Conservation (phyloP, 2,113 vertebrate genomes). For the Sander lucioperca region DNA sequence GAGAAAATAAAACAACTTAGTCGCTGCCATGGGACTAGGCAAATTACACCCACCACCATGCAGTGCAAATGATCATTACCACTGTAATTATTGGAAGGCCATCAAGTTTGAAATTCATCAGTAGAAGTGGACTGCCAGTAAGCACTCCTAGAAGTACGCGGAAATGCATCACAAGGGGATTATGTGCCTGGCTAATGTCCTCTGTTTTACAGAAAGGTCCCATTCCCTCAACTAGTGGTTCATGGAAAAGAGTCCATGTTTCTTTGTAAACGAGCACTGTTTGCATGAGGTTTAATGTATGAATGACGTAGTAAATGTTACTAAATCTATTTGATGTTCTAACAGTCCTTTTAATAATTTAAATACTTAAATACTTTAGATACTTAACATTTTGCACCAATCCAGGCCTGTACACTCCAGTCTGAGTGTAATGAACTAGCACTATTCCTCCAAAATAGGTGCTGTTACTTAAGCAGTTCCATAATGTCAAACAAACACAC, state of each 20-base stretch:
- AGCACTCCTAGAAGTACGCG: conserved; percentile 53
- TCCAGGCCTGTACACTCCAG: neutral
- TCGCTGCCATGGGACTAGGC: conserved; percentile 50
- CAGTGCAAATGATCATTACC: conserved; percentile 76
- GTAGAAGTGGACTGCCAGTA: conserved; percentile 69
- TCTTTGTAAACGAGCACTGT: conserved; percentile 20
- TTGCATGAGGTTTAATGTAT: conserved; percentile 22
- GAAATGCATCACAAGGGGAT: conserved; percentile 53
- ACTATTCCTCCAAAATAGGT: conserved; percentile 50
- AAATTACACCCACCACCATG: conserved; percentile 66
- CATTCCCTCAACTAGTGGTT: conserved; percentile 10
- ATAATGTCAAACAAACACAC: conserved; percentile 53
- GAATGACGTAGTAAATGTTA: conserved; percentile 21
- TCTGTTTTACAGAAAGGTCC: conserved; percentile 38
- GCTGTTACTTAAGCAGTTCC: conserved; percentile 39
- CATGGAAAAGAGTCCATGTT: conserved; percentile 1
- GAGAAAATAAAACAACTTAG: conserved; percentile 65
- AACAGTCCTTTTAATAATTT: conserved; percentile 18
- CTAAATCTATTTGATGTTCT: conserved; percentile 10
- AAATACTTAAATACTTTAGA: neutral
- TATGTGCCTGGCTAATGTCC: conserved; percentile 49
- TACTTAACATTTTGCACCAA: neutral
- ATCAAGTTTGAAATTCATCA: conserved; percentile 73
- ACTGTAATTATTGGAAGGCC: conserved; percentile 68
- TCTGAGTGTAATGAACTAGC: neutral